Base-by-base conservation (phyloP, 1,140 invertebrate species). In the Galleria mellonella region DNA sequence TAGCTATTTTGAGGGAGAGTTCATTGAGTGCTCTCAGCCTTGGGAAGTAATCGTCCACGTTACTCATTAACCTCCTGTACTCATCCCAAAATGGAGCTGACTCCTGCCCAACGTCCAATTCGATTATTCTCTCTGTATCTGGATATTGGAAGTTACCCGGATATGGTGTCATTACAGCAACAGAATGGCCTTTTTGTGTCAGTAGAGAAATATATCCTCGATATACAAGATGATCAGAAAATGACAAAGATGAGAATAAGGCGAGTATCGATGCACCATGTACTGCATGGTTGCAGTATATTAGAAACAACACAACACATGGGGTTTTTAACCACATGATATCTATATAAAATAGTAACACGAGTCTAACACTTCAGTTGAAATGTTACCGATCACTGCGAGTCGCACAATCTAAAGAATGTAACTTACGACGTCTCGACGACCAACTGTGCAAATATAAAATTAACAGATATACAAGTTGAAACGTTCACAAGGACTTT, bases 131-230 rank as follows among this genome's bases (percentile, higher is more conserved):
- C 36, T 85, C 78, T 4, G 50, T 30, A 27, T 83, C 75, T 41
- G 71, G 75, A 43, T 63, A 61, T 8, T 52, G 48, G 41, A 73
- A 76, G 11, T 79, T 64, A 1, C 82, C 77, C n/a, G 82, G 82
- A 50, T 78, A 85, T 7, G 82, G 68, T 14, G 82, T 85, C 82
- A 85, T 83, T 7, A 83, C 42, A 5, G 81, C 72, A 4, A 82
- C 36, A 7, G 60, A 55, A 38, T 85, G 77, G 4, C 79, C 78
- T 43, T 43, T 62, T 33, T 70, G 68, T 12, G 62, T 57, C 1
- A 85, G 62, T 15, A 65, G 51, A 8, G 71, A 70, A 9, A 81
- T 32, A 51, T 76, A 83, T 35, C 66, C 72, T 53, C 75, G 51
- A 37, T 57, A 85, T 0, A 85, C 71, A n/a, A 73, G 42, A 44